phyloP scores from a whole-genome alignment of 1,140 invertebrate species.

The Diploscapter pachys region DNA sequence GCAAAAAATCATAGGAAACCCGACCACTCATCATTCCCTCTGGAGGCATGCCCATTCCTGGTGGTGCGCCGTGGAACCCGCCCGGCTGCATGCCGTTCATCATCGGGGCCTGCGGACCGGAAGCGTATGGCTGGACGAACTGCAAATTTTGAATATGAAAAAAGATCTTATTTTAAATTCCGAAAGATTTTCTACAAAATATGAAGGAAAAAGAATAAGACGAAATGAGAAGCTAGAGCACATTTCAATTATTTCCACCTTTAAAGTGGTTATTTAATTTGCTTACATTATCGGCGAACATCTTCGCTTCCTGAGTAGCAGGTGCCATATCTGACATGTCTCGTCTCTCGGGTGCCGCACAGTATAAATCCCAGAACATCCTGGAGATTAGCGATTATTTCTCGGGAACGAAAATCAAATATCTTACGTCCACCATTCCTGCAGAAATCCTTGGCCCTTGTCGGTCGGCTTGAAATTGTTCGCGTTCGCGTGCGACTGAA shows the following conservation, averaged over 20 bases:
- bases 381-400: background rate
- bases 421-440: too few relatives aligned
- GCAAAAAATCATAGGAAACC: background rate
- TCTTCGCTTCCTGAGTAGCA: slow-evolving; percentile 40
- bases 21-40: slow-evolving; percentile 27
- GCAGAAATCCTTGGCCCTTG: too few relatives aligned
- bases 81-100: slow-evolving; percentile 21
- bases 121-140: background rate
- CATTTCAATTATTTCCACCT: too few relatives aligned
- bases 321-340: slow-evolving; percentile 38
- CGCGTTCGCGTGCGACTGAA: too few relatives aligned
- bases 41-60: slow-evolving; percentile 17
- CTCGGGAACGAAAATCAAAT: too few relatives aligned
- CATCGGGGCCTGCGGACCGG: background rate
- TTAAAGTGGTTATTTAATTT: too few relatives aligned
- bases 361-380: slow-evolving; percentile 52
- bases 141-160: background rate
- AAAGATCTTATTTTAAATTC: background rate
- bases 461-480: too few relatives aligned
- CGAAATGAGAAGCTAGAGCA: too few relatives aligned
- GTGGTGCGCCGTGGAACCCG: slow-evolving; percentile 10
- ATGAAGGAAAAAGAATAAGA: too few relatives aligned
- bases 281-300: slow-evolving; percentile 38
- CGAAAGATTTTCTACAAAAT: background rate
- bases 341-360: slow-evolving; percentile 44